A percentile compares a stretch with the other conserved stretches of the same genome.
Evolutionary conservation across 2,888 invertebrate species (phyloP).

Genomic region (Sarcophaga subvicina): DNA sequence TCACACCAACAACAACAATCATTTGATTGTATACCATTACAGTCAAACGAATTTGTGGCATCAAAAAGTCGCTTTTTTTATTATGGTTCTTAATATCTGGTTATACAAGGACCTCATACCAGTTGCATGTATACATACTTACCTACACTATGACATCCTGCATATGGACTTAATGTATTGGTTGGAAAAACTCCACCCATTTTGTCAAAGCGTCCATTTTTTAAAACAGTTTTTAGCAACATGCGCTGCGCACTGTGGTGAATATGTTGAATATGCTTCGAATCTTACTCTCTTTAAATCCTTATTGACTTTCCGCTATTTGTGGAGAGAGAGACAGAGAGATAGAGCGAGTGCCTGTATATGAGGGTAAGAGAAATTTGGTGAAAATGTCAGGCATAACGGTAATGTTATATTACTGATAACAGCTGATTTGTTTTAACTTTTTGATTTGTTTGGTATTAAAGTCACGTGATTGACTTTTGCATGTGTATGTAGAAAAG

Average conservation of each 20-base stretch:
- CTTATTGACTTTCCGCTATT: slow-evolving; percentile 1
- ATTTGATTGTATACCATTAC: slow-evolving; percentile 58
- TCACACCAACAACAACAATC: not conserved
- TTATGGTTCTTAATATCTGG: slow-evolving; percentile 73
- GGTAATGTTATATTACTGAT: slow-evolving; percentile 47
- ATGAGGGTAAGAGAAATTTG: not conserved
- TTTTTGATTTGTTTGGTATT: slow-evolving; percentile 66
- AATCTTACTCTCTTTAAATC: not conserved
- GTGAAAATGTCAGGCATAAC: slow-evolving; percentile 12
- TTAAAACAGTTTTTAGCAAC: slow-evolving; percentile 24
- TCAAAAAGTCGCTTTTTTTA: slow-evolving; percentile 81
- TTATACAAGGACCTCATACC: slow-evolving; percentile 68
- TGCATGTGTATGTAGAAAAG: slow-evolving; percentile 34
- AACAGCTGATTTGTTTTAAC: slow-evolving; percentile 68
- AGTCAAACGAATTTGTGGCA: slow-evolving; percentile 77
- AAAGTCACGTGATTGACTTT: slow-evolving; percentile 69
- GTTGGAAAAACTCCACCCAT: slow-evolving; percentile 67
- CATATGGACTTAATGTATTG: slow-evolving; percentile 33
- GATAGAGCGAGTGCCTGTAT: not conserved
- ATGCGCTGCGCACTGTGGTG: slow-evolving; percentile 54
- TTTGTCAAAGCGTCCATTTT: slow-evolving; percentile 64
- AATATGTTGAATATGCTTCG: slow-evolving; percentile 32
- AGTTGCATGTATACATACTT: slow-evolving; percentile 36
- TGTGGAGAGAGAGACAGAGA: not conserved
- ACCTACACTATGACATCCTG: slow-evolving; percentile 24